A percentile compares a stretch with the other conserved stretches of the same genome.
These are phyloP conservation scores for Sciurus carolinensis DNA, from an alignment of 2,797 vertebrate species.

Conservation along the genomic window DNA sequence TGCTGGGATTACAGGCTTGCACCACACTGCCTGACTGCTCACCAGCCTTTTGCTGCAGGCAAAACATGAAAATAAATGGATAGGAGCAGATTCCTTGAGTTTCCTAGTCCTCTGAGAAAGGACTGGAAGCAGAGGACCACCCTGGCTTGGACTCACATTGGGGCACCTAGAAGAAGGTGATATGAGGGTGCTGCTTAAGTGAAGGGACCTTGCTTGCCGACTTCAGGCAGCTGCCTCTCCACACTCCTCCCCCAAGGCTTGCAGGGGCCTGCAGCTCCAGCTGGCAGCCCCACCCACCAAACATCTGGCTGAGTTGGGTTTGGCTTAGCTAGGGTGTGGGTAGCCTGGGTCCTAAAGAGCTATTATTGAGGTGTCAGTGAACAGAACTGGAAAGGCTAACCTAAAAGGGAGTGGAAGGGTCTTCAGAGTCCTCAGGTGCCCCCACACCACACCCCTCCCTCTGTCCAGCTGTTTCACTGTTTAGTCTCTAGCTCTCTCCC, in stretches of 20 bases:
- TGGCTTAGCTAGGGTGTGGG: background rate
- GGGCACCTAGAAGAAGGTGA: background rate
- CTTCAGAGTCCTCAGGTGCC: background rate
- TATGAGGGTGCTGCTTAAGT: background rate
- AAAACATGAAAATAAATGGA: background rate
- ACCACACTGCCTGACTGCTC: too few relatives aligned
- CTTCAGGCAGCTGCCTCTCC: background rate
- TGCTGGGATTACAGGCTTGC: too few relatives aligned
- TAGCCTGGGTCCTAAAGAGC: constrained; percentile 15
- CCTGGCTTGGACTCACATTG: background rate
- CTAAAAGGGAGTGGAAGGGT: background rate
- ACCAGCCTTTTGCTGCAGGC: background rate
- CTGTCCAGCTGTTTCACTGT: background rate
- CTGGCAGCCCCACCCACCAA: constrained; percentile 53
- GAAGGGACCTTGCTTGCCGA: background rate
- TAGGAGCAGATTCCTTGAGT: background rate
- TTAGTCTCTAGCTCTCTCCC: background rate
- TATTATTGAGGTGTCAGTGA: background rate
- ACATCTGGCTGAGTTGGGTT: constrained; percentile 62
- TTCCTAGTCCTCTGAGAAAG: background rate
- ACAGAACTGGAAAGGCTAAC: background rate
- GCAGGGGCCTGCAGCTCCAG: constrained; percentile 5
- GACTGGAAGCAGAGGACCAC: background rate
- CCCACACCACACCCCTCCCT: background rate
- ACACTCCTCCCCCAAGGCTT: constrained; percentile 16